These are phyloP conservation scores for Helicolenus hilgendorfi DNA, from an alignment of 2,797 vertebrate genomes.

Conservation along the genomic window DNA sequence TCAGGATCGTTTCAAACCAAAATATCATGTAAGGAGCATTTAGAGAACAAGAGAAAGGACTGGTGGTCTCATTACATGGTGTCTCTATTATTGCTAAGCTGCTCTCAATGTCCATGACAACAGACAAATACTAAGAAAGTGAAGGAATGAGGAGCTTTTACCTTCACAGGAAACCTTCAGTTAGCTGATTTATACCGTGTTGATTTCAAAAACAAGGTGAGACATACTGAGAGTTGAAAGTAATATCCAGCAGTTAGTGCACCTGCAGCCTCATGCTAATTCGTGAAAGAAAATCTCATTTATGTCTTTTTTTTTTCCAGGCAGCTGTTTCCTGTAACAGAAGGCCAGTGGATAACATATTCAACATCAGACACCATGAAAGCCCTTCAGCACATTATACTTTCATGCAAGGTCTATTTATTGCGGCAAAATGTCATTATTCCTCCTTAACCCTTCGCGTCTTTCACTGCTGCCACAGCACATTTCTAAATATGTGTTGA, in stretches of 20 bases:
- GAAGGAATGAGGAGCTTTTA: background rate
- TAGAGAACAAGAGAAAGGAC: slow-evolving; percentile 10
- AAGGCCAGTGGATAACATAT: slow-evolving; percentile 1
- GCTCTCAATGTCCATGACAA: background rate
- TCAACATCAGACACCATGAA: slow-evolving; percentile 17
- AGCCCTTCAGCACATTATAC: slow-evolving; percentile 16
- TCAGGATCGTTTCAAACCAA: slow-evolving; percentile 5
- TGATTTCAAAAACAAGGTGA: background rate
- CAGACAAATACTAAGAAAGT: background rate
- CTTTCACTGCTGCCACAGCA: slow-evolving; percentile 40
- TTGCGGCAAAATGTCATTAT: slow-evolving; percentile 38
- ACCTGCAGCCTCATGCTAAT: slow-evolving; percentile 1
- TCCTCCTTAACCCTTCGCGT: slow-evolving; percentile 40
- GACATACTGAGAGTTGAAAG: background rate
- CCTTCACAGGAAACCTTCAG: slow-evolving; percentile 8
- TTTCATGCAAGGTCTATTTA: slow-evolving; percentile 42
- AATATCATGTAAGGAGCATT: slow-evolving; percentile 14
- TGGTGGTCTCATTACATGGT: background rate
- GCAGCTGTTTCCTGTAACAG: background rate
- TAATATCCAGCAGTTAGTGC: background rate
- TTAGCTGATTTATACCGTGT: background rate
- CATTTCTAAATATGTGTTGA: slow-evolving; percentile 66
- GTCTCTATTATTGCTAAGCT: background rate
- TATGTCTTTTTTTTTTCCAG: background rate
- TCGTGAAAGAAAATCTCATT: background rate